Evolutionary conservation across 2,797 vertebrate genomes (phyloP).

Genomic region (Morelia viridis): DNA sequence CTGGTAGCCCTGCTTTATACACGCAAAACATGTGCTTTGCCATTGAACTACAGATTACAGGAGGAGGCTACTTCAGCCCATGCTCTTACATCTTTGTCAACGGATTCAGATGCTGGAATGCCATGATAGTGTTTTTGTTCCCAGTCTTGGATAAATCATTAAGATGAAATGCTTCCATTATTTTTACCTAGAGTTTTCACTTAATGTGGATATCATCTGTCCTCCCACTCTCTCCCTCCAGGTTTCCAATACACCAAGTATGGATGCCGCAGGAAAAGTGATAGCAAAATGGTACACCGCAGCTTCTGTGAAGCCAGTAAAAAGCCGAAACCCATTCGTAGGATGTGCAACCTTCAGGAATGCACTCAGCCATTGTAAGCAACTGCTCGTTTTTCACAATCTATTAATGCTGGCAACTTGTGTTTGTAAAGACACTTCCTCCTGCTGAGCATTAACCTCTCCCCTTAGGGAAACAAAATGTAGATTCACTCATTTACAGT

Average conservation of each 20-base stretch:
- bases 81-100: no score
- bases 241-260: slow-evolving; percentile 97
- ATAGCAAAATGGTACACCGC: slow-evolving; percentile 92
- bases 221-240: slow-evolving; percentile 49
- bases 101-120: no score
- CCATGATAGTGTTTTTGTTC: no score
- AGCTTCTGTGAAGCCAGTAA: slow-evolving; percentile 91
- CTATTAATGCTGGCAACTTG: rapidly evolving
- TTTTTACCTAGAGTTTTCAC: neutral
- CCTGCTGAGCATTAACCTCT: no score
- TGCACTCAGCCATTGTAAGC: slow-evolving; percentile 94
- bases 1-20: no score
- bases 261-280: slow-evolving; percentile 91
- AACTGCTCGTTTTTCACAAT: rapidly evolving
- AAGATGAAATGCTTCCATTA: neutral
- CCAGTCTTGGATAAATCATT: neutral
- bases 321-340: slow-evolving; percentile 93
- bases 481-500: neutral
- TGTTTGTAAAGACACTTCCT: neutral
- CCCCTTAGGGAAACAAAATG: neutral
- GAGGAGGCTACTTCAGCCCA: no score
- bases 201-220: neutral
- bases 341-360: slow-evolving; percentile 95
- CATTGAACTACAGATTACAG: no score
- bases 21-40: no score